Evolutionary conservation across 2,113 vertebrate genomes (phyloP), one percentile per base, ranked within the genome.

Genomic region (Jacana jacana): DNA sequence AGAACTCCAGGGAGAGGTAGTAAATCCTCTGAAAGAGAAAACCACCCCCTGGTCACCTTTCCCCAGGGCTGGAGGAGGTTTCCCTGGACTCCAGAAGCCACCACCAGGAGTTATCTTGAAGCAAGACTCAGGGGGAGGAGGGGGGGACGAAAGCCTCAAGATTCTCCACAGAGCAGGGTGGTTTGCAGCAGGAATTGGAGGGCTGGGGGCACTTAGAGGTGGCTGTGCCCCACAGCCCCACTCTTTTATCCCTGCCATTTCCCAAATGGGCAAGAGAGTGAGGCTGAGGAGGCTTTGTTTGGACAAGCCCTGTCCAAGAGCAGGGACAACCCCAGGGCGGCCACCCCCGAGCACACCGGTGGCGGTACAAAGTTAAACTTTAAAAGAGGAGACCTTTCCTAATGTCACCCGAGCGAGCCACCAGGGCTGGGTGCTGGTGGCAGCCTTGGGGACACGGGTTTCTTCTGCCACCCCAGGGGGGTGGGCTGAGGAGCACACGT

Each of bases 1-100:
- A 99, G 96, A 99, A 99, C 96, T 99, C 99, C 98, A 99, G 97
- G 52, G 99, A 99, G 39, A 99, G 98, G 92, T 99, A 99, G 93
- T 99, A 99, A 49, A 99, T 98, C 93, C 99, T 98, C 99, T 99
- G 90, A 39, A 91, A 88, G 68, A 88, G 31, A 89, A 77, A 82
- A 69, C 6, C 51, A 55, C 3, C 17, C 35, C 10, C 3, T 3
- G 15, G 55, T 84, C 84, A 89, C 51, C 23, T 58, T 49, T 49
- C 15, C 4, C 35, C 7, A 0, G 24, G 37, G 61, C 12, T 3
- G 4, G 6, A 52, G 30, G 44, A 83, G 44, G 30, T 33, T 81
- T 35, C 8, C 6, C 40, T 5, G 22, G 2, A 9, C 13, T 25
- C n/a, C 42, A 24, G 10, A 17, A 79, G 55, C 42, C 5, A 9